These are phyloP conservation scores for Cichlasoma orientale DNA, from an alignment of 2,797 vertebrate species.

Conservation along the genomic window DNA sequence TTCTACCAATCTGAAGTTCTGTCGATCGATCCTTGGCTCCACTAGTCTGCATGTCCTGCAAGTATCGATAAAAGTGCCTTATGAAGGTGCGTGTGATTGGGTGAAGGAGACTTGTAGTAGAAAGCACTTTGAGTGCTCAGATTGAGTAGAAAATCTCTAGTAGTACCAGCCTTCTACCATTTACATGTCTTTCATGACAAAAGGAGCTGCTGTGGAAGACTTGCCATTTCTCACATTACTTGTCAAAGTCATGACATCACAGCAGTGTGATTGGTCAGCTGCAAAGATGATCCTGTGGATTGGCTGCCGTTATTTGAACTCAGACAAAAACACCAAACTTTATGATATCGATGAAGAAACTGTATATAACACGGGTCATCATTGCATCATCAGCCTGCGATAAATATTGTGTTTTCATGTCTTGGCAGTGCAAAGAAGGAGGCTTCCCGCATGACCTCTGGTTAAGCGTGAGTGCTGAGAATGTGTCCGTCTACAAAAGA, in stretches of 20 bases:
- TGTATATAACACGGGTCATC: background rate
- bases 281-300: background rate
- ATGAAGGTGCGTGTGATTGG: no score
- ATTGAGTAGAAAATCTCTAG: no score
- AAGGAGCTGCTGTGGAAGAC: background rate
- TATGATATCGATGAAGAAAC: background rate
- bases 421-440: conserved; percentile 89
- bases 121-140: no score
- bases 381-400: background rate
- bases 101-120: no score
- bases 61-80: no score
- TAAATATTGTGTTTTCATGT: conserved; percentile 1
- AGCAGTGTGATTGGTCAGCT: background rate
- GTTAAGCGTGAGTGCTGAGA: conserved; percentile 92
- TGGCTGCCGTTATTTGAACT: background rate
- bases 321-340: background rate
- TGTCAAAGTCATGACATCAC: background rate
- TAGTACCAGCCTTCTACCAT: no score
- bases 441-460: conserved; percentile 94
- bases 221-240: no score
- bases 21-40: no score
- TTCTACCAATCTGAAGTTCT: no score
- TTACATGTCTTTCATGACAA: background rate
- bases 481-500: conserved; percentile 91
- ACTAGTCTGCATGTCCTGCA: no score